phyloP scores from a whole-genome alignment of 2,113 vertebrate genomes.

The Grallaria varia region DNA sequence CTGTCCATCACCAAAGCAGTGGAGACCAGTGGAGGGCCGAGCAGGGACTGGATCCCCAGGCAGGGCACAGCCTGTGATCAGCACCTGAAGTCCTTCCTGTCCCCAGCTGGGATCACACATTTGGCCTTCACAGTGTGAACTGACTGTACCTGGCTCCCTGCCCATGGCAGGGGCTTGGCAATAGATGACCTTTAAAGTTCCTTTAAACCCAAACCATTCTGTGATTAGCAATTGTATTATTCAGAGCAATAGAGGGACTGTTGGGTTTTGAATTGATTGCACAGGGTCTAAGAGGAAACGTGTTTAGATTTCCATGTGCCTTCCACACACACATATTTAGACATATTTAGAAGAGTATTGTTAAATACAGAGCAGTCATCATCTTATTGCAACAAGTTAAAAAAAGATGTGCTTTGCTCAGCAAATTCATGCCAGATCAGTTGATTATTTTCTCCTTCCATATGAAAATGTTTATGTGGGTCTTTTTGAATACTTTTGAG shows the following conservation, averaged over 20 bases:
- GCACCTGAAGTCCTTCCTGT: neutral
- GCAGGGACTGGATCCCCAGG: neutral
- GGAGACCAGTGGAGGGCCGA: neutral
- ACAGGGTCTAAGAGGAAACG: neutral
- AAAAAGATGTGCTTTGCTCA: slow-evolving; percentile 37
- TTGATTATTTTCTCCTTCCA: slow-evolving; percentile 1
- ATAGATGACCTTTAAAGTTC: neutral
- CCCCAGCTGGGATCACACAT: rapidly evolving
- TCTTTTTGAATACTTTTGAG: neutral
- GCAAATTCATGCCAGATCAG: neutral
- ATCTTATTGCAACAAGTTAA: neutral
- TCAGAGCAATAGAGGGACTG: neutral
- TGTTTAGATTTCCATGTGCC: neutral
- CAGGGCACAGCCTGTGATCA: neutral
- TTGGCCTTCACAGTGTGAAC: neutral
- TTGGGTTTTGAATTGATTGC: neutral
- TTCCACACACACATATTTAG: neutral
- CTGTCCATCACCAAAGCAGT: neutral
- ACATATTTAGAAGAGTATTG: neutral
- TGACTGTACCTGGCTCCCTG: neutral
- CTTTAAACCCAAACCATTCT: neutral
- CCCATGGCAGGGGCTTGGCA: neutral
- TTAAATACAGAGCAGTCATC: neutral
- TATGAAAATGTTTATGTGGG: neutral
- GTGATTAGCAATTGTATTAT: neutral